These are phyloP conservation scores for Eolophus roseicapilla DNA, from an alignment of 2,113 vertebrate genomes.

Conservation along the genomic window DNA sequence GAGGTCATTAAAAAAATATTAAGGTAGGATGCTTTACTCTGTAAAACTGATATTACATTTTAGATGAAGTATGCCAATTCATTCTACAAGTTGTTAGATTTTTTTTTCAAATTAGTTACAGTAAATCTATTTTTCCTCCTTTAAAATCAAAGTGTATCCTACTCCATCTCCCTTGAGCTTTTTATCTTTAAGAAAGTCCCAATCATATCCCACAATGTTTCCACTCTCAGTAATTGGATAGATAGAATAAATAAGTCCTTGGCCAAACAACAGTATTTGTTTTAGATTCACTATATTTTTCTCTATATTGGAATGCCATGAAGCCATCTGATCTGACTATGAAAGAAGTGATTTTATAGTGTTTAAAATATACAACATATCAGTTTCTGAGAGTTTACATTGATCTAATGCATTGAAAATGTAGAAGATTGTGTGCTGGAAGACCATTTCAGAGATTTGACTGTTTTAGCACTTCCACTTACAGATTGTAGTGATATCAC, in stretches of 20 bases:
- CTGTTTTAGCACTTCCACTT: slow-evolving; percentile 38
- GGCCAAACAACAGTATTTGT: neutral
- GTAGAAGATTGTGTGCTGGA: neutral
- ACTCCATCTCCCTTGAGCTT: neutral
- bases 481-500: neutral
- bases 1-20: neutral
- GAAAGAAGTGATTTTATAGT: neutral
- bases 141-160: neutral
- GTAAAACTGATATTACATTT: neutral
- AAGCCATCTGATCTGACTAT: neutral
- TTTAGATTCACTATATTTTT: neutral
- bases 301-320: neutral
- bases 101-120: slow-evolving; percentile 1
- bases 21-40: neutral
- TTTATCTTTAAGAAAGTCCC: neutral
- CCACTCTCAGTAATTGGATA: neutral
- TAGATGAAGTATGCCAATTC: neutral
- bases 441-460: slow-evolving; percentile 16
- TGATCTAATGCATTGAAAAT: slow-evolving; percentile 18
- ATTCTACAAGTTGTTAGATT: neutral
- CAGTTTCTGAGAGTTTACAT: neutral
- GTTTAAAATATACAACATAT: neutral
- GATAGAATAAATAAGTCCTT: neutral
- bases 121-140: neutral
- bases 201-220: neutral